Percentiles rank a stretch among this genome's conserved stretches.
Evolutionary conservation across 2,113 vertebrate species (phyloP).

Genomic region (Uropsilus gracilis): DNA sequence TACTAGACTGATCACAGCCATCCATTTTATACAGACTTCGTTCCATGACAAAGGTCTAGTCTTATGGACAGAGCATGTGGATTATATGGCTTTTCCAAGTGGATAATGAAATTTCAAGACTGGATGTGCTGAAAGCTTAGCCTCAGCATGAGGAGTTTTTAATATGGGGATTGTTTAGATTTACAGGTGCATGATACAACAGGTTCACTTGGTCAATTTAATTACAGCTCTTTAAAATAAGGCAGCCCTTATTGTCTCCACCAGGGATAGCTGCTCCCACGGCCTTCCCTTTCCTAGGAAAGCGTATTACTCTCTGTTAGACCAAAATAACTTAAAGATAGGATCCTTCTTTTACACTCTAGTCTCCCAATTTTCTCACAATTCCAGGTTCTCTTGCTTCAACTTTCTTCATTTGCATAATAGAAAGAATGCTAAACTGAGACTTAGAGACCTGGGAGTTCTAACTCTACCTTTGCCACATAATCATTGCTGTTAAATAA

Average conservation of each 20-base stretch:
- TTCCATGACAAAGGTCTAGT: background rate
- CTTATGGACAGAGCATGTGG: background rate
- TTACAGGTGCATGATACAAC: background rate
- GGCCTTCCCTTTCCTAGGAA: too few species aligned
- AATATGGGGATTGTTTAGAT: background rate
- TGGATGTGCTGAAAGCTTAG: background rate
- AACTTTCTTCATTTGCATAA: background rate
- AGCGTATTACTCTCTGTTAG: background rate
- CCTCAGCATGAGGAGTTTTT: background rate
- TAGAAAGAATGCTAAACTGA: background rate
- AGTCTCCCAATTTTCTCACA: background rate
- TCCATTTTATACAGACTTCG: background rate
- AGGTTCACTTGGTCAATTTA: background rate
- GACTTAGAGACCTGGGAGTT: background rate
- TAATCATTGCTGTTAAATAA: slow-evolving; percentile 24
- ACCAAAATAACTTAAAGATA: background rate
- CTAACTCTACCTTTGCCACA: background rate
- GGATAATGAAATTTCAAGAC: background rate
- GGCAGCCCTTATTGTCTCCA: background rate
- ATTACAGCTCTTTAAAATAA: background rate
- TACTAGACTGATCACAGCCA: background rate
- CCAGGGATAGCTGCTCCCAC: too few species aligned
- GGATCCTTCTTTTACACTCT: rapidly evolving
- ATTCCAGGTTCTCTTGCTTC: background rate
- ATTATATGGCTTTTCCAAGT: background rate